phyloP scores from a whole-genome alignment of 2,797 vertebrate species.

The Agapornis canus region DNA sequence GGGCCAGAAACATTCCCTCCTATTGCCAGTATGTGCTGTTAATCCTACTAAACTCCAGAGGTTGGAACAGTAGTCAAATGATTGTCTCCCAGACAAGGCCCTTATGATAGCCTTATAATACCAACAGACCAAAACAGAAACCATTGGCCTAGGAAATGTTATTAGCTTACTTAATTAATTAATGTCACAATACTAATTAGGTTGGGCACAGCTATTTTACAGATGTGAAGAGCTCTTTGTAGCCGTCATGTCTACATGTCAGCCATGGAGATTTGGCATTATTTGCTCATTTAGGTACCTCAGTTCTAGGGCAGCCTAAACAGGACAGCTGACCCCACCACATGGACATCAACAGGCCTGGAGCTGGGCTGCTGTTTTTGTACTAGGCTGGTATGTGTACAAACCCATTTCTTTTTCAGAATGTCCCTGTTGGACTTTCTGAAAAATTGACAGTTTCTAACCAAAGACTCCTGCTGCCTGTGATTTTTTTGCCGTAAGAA shows the following conservation, averaged over 20 bases:
- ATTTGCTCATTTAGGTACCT: not conserved
- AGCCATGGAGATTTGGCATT: not conserved
- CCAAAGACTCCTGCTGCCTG: not conserved
- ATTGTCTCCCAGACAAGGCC: not conserved
- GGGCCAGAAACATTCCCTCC: not conserved
- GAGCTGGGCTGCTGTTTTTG: not conserved
- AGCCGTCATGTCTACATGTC: too few species aligned
- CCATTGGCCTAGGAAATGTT: not conserved
- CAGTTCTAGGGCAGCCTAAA: not conserved
- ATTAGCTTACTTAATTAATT: not conserved
- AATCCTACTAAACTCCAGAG: not conserved
- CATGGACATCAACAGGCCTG: not conserved
- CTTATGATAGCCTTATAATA: not conserved
- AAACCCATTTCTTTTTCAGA: not conserved
- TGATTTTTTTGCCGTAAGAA: not conserved
- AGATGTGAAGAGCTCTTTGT: not conserved
- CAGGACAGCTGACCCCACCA: not conserved
- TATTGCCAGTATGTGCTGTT: not conserved
- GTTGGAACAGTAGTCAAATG: accelerated
- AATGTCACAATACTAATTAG: not conserved
- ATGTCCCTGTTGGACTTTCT: not conserved
- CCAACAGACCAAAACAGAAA: not conserved
- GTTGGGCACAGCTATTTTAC: not conserved
- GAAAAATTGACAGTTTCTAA: not conserved
- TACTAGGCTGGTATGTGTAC: not conserved